Percentiles rank a stretch among this genome's conserved stretches.
phyloP scores from a whole-genome alignment of 1,140 invertebrate genomes.

The Probaryconus sp. region DNA sequence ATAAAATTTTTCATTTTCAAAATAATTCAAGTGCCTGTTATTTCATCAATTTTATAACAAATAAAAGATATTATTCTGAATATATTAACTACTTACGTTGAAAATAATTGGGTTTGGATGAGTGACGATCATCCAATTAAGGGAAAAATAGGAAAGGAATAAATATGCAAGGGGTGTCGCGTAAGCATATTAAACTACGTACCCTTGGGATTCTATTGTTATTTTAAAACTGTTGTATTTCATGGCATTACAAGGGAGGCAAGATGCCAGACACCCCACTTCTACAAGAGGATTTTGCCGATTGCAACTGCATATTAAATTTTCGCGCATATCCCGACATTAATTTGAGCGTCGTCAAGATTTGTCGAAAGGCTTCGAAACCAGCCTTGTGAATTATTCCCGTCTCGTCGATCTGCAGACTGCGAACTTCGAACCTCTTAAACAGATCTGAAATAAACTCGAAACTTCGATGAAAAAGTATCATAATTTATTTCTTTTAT shows the following conservation, averaged over 20 bases:
- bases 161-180: slow-evolving; percentile 35
- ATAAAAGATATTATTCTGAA: too few species aligned
- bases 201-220: slow-evolving; percentile 37
- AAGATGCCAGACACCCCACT: slow-evolving; percentile 20
- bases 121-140: slow-evolving; percentile 7
- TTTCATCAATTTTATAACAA: too few species aligned
- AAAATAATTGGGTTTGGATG: too few species aligned
- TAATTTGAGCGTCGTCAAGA: slow-evolving; percentile 60
- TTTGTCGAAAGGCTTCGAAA: slow-evolving; percentile 48
- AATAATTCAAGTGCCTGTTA: too few species aligned
- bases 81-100: too few species aligned
- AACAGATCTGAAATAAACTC: slow-evolving; percentile 51
- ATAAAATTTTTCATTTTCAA: too few species aligned
- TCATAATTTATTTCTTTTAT: slow-evolving; percentile 49
- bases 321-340: slow-evolving; percentile 52
- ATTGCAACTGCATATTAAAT: slow-evolving; percentile 61
- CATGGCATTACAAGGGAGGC: slow-evolving; percentile 16
- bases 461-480: slow-evolving; percentile 52
- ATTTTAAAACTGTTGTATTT: slow-evolving; percentile 43
- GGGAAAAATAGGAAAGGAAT: slow-evolving; percentile 23
- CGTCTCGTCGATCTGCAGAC: slow-evolving; percentile 46
- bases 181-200: slow-evolving; percentile 15
- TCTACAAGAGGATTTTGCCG: slow-evolving; percentile 19
- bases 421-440: slow-evolving; percentile 50
- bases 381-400: slow-evolving; percentile 47